Evolutionary conservation across 2,113 vertebrate genomes (phyloP), one percentile per base, ranked within the genome.

Genomic region (Leucopternis melanops): DNA sequence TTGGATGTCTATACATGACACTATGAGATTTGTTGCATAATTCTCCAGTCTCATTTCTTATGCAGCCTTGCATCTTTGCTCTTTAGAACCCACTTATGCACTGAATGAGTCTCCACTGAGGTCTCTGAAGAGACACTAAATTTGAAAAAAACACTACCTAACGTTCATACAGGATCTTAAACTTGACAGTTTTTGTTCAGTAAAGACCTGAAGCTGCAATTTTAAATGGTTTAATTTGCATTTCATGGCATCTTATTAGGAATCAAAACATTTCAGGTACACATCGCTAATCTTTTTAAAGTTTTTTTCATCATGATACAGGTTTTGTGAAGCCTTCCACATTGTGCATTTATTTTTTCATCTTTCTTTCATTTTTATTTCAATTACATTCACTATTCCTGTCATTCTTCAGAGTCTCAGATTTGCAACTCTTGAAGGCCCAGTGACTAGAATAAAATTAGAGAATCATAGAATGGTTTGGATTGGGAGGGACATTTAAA

Each of bases 301-400:
- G 59, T 18, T 81, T 73, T 81, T 97, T 91, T 88, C 73, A 50
- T 84, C 38, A 44, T 94, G 45, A 80, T 78, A 81, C 31, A 70
- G 54, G 38, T 89, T 96, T 96, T 85, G 67, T 91, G 92, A 95
- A 95, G 55, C 26, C 69, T 97, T 97, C 50, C 32, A 92, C 62
- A 65, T 74, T 93, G 52, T 95, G 73, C 83, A 88, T 96, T 97
- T 96, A 95, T 96, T 96, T 97, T 96, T 97, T 96, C 79, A 62
- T 78, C 80, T 92, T 96, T 96, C 61, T 86, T 97, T 80, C 88
- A 55, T 96, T 84, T 84, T 81, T 94, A 32, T 91, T 97, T 97
- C 95, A 95, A 96, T 96, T 98, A 96, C 61, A 97, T 96, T 96
- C 47, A 94, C 97, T 97, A 93, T 97, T 96, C 83, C 54, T 94